Base-by-base conservation (phyloP, 37 sponge, comb jelly and placozoan species). In the Diacarnus erythraeanus region DNA sequence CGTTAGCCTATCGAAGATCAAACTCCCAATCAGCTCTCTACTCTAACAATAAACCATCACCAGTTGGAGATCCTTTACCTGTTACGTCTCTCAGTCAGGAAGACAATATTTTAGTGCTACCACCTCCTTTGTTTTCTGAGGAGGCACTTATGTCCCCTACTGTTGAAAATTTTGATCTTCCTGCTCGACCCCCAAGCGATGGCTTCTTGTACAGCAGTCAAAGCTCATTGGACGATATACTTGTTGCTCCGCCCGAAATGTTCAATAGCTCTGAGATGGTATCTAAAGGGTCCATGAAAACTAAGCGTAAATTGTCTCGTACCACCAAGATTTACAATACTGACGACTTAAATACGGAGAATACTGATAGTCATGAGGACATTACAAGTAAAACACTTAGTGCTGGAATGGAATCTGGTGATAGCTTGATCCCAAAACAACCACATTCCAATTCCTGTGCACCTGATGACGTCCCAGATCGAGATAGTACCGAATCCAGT, bases 401-500 rank as follows among this genome's bases (percentile, higher is more conserved):
- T 5, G 25, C 27, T 31, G 47, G 8, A 10, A 30, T 5, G 12
- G 42, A 35, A 22, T n/a, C n/a, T n/a, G 44, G 44, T 2, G 17
- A 15, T 42, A 12, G 27, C 2, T 57, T 74, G 5, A 25, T 20
- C 59, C 23, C 36, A 0, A 5, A 56, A 3, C 71, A 40, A 2
- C 9, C 25, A 25, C 21, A n/a, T 41, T 54, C 20, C 12, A 9
- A 22, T 6, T 23, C 44, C 17, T 20, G 22, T 1, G 21, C 22
- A 4, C 4, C 27, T 5, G 31, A 12, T 40, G 70, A 25, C 42
- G 42, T 51, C 2, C 25, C 5, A 12, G 78, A 80, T 68, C 72
- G 87, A 17, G 42, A 70, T 59, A 86, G 87, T 71, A 80, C 81
- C 2, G 87, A 86, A 77, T 86, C 87, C 20, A 66, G 43, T 38